These are phyloP conservation scores for Falco punctatus DNA, from an alignment of 2,113 vertebrate species.

Conservation along the genomic window DNA sequence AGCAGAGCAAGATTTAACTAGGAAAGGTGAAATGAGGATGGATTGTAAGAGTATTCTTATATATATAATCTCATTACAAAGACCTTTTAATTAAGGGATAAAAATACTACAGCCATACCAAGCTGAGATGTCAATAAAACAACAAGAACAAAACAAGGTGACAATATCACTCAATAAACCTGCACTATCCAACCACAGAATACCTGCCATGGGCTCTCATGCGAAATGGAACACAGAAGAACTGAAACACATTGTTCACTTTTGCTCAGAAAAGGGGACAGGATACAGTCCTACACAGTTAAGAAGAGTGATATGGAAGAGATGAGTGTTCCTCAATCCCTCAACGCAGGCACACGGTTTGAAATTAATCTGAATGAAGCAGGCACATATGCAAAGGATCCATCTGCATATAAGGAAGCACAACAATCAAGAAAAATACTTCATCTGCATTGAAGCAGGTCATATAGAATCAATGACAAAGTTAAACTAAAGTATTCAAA, in stretches of 20 bases:
- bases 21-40: background rate
- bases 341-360: background rate
- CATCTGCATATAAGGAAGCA: background rate
- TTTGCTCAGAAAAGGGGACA: background rate
- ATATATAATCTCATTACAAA: background rate
- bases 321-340: background rate
- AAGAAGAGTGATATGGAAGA: background rate
- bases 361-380: background rate
- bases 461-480: background rate
- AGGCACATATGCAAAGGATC: background rate
- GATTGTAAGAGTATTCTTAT: background rate
- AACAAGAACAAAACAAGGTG: background rate
- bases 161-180: background rate
- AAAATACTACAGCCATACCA: background rate
- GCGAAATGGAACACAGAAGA: background rate
- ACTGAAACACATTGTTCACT: background rate
- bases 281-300: background rate
- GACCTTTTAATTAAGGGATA: background rate
- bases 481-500: background rate
- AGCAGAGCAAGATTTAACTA: background rate
- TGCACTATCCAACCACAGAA: background rate
- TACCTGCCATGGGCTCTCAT: background rate
- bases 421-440: background rate
- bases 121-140: background rate
- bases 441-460: background rate